Conservation (phyloP, 2,113 vertebrate species). For the Gymnorhina tibicen region DNA sequence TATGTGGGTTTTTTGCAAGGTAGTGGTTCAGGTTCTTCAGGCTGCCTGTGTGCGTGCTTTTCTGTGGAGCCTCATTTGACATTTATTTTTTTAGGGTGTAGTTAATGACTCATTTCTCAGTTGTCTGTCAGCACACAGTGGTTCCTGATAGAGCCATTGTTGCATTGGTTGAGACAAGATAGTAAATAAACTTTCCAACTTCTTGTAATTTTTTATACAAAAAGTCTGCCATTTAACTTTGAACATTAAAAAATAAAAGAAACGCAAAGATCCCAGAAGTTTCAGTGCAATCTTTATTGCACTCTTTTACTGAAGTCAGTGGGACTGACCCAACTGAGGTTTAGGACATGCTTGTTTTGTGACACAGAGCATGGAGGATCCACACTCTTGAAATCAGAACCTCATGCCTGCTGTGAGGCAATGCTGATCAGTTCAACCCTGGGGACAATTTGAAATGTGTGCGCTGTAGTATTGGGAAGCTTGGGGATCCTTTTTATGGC, state of each 20-base stretch:
- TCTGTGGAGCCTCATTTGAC: not conserved
- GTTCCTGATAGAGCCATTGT: not conserved
- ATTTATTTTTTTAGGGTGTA: not conserved
- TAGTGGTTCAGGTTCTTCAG: not conserved
- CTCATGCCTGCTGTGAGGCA: not conserved
- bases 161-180: not conserved
- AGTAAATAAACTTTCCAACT: not conserved
- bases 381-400: not conserved
- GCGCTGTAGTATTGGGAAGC: not conserved
- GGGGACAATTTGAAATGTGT: rapidly evolving
- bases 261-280: not conserved
- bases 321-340: not conserved
- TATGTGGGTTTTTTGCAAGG: rapidly evolving
- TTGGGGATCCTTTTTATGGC: not conserved
- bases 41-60: not conserved
- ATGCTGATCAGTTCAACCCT: not conserved
- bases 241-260: not conserved
- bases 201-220: not conserved
- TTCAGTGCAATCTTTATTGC: not conserved
- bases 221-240: not conserved
- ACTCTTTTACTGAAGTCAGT: not conserved
- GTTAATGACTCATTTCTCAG: not conserved
- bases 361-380: not conserved
- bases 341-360: not conserved
- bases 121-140: not conserved